Percentiles rank a stretch among this genome's conserved stretches.
phyloP scores from a whole-genome alignment of 1,140 invertebrate genomes.

The Caerostris extrusa region DNA sequence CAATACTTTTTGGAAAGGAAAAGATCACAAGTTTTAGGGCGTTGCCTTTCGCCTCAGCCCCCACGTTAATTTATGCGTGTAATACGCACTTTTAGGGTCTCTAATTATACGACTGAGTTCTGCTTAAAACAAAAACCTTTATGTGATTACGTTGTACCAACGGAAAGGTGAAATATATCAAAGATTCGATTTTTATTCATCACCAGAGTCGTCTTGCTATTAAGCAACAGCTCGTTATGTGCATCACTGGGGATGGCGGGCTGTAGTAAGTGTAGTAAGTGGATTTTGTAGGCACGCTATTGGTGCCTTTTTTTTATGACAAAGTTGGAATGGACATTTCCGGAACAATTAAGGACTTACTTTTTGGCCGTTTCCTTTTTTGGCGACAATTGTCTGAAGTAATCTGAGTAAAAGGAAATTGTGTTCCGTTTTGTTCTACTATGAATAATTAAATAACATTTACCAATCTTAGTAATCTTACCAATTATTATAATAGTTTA shows the following conservation, averaged over 20 bases:
- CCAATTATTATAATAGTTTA: too few species aligned
- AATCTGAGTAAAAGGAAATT: too few species aligned
- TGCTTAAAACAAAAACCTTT: neutral
- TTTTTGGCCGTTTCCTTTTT: neutral
- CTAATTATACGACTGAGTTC: neutral
- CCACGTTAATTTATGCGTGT: neutral
- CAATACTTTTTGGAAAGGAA: neutral
- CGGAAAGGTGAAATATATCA: constrained; percentile 3
- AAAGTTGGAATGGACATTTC: neutral
- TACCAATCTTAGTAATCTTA: too few species aligned
- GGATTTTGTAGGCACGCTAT: neutral
- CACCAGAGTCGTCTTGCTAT: neutral
- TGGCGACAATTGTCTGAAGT: neutral
- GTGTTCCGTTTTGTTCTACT: neutral
- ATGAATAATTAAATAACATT: too few species aligned
- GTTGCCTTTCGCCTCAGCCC: neutral
- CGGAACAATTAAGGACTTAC: neutral
- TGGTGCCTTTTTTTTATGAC: neutral
- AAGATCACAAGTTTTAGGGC: constrained; percentile 1
- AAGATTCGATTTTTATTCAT: neutral
- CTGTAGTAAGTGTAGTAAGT: neutral
- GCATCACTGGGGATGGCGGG: neutral
- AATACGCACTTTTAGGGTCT: neutral
- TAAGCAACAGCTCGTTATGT: constrained; percentile 31
- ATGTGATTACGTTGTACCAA: neutral